Evolutionary conservation across 2,113 vertebrate genomes (phyloP).

Genomic region (Gobius niger): DNA sequence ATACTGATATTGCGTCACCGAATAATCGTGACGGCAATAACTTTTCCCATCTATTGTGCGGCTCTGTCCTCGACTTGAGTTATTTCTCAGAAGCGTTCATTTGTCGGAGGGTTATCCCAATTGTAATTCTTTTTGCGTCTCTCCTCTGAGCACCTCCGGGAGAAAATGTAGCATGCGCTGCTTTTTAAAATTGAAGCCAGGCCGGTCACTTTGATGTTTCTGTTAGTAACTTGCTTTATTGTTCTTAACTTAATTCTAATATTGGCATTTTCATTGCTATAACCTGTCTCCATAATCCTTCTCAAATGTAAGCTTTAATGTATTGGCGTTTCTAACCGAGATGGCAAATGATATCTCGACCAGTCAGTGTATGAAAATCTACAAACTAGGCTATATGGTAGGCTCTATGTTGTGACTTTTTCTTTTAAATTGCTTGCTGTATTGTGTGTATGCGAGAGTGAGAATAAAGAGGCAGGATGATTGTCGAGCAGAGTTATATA

Average conservation of each 20-base stretch:
- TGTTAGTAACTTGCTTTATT: slow-evolving; percentile 32
- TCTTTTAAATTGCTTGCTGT: slow-evolving; percentile 81
- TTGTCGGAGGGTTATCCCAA: not conserved
- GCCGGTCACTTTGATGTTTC: slow-evolving; percentile 62
- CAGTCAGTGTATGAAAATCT: slow-evolving; percentile 77
- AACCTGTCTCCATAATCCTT: slow-evolving; percentile 71
- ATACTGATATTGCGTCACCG: too few species aligned
- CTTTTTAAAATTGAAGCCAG: slow-evolving; percentile 76
- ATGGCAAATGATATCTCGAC: slow-evolving; percentile 83
- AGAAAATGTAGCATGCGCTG: slow-evolving; percentile 78
- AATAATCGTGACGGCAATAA: too few species aligned
- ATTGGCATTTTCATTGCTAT: slow-evolving; percentile 67
- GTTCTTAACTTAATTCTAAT: slow-evolving; percentile 71
- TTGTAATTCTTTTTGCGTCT: slow-evolving; percentile 59
- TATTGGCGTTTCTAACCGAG: slow-evolving; percentile 84
- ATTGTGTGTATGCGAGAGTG: slow-evolving; percentile 70
- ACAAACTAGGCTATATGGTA: slow-evolving; percentile 78
- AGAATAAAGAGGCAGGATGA: slow-evolving; percentile 72
- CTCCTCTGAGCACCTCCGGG: slow-evolving; percentile 68
- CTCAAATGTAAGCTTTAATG: slow-evolving; percentile 91
- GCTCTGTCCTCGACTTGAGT: slow-evolving; percentile 33
- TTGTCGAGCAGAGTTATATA: slow-evolving; percentile 84
- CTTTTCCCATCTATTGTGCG: too few species aligned
- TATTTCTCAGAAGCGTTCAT: not conserved
- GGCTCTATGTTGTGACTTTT: slow-evolving; percentile 74